Evolutionary conservation across 2,888 invertebrate genomes (phyloP).

Genomic region (Blastobasis lacticolella): DNA sequence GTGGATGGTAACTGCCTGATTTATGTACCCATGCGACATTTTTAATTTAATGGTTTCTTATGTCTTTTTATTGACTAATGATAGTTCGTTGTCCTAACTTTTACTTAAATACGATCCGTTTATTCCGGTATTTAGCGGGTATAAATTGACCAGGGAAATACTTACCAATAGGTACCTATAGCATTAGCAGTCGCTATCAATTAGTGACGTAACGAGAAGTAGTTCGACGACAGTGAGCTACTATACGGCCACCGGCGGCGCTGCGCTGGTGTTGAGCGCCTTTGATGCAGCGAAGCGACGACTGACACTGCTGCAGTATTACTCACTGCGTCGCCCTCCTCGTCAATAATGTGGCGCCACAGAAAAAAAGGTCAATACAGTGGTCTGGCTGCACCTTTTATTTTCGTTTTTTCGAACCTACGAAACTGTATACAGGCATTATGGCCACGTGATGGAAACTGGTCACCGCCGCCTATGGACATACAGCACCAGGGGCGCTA

Average conservation of each 20-base stretch:
- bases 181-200: too few species aligned
- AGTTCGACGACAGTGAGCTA: not conserved
- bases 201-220: too few species aligned
- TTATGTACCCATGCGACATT: not conserved
- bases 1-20: not conserved
- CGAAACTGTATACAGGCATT: too few species aligned
- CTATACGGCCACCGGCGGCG: slow-evolving; percentile 15
- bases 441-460: too few species aligned
- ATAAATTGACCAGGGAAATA: too few species aligned
- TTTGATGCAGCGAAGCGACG: slow-evolving; percentile 24
- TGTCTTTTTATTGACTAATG: not conserved
- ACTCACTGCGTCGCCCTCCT: slow-evolving; percentile 3
- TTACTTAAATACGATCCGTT: not conserved
- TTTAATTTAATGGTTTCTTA: not conserved
- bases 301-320: slow-evolving; percentile 20
- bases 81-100: not conserved
- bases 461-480: too few species aligned
- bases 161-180: too few species aligned
- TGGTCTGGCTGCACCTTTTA: too few species aligned
- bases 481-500: too few species aligned
- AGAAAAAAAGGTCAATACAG: too few species aligned
- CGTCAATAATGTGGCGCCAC: too few species aligned
- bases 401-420: too few species aligned
- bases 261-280: slow-evolving; percentile 10
- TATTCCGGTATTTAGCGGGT: not conserved